Evolutionary conservation across 2,113 vertebrate species (phyloP), one percentile per base, ranked within the genome.

Genomic region (Rhynchopsitta pachyrhyncha): DNA sequence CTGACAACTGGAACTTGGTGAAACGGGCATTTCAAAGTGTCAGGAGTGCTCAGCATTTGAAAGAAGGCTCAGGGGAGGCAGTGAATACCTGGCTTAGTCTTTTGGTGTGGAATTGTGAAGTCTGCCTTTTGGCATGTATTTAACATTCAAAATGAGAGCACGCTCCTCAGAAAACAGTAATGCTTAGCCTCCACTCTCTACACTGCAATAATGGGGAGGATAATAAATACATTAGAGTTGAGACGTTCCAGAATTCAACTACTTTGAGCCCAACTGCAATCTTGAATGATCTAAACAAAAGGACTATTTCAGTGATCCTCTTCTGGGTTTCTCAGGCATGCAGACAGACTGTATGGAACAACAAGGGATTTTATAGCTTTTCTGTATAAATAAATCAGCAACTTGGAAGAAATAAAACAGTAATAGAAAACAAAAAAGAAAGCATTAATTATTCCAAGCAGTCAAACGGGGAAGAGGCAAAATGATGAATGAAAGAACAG

Each of bases 311-410:
- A 77, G 53, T 13, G 41, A 41, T 53, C 28, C 0, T 1, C 67
- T 80, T 42, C 53, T 67, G 41, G 33, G 53, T 82, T 87, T 93
- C 70, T 77, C 53, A 88, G 49, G 10, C 94, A 85, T 77, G 41
- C n/a, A 82, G 28, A 74, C 9, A 60, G 16, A 59, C 37, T 64
- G 11, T 53, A 63, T 52, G 84, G 88, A 95, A 59, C 50, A 57
- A 73, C 23, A 83, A 37, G 47, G 15, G 37, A 80, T 80, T 90
- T 90, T 82, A 85, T 80, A 88, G 60, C 17, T 87, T 66, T 82
- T 84, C 80, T 47, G 20, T 49, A 68, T 52, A 92, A 93, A 95
- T 88, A 94, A 93, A 85, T 68, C 53, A 87, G 44, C 49, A 80
- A 46, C 66, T 67, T 66, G 49, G 71, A 85, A 95, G 49, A 76